Evolutionary conservation across 2,113 vertebrate genomes (phyloP).

Genomic region (Cepphus grylle): DNA sequence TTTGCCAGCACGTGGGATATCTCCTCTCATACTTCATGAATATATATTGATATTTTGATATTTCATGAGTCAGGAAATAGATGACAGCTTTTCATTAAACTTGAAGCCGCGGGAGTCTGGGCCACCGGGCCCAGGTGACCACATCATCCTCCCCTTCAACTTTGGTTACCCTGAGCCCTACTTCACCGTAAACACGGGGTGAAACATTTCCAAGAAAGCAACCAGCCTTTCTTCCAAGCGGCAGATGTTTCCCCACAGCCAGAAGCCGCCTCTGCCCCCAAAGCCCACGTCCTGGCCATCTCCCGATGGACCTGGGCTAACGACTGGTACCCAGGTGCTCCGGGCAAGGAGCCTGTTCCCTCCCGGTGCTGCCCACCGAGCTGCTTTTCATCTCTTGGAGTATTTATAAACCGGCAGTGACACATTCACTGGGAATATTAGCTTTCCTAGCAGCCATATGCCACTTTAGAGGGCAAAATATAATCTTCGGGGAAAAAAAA

Average conservation of each 20-base stretch:
- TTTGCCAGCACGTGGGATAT: not conserved
- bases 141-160: not conserved
- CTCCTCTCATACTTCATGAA: not conserved
- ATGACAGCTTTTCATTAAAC: not conserved
- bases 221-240: not conserved
- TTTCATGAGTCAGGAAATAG: not conserved
- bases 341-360: not conserved
- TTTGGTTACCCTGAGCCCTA: not conserved
- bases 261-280: not conserved
- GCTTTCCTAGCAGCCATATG: not conserved
- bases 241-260: not conserved
- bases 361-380: not conserved
- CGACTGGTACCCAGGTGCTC: not conserved
- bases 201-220: not conserved
- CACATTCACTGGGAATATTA: not conserved
- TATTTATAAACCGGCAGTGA: not conserved
- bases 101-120: not conserved
- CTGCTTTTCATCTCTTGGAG: not conserved
- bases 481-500: not conserved
- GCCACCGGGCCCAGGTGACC: not conserved
- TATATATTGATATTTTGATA: not conserved
- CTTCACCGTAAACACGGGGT: not conserved
- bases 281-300: not conserved
- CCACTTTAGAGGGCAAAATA: constrained; percentile 1
- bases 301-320: not conserved